These are phyloP conservation scores for Microctonus brassicae DNA, from an alignment of 2,888 invertebrate species.

Conservation along the genomic window DNA sequence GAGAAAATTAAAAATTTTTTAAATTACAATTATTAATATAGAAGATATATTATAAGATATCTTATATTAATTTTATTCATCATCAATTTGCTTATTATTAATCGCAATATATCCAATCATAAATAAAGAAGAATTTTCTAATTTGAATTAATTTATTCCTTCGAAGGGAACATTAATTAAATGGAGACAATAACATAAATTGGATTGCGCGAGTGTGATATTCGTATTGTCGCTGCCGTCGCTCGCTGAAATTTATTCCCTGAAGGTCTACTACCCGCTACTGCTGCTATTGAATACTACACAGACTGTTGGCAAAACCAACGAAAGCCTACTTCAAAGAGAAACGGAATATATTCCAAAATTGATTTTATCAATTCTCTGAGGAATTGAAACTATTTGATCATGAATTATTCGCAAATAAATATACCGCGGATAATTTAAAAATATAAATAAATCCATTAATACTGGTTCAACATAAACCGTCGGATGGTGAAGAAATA, in stretches of 20 bases:
- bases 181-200: not conserved
- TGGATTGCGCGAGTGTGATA: slow-evolving; percentile 3
- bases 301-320: not conserved
- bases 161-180: not conserved
- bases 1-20: too few species aligned
- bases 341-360: not conserved
- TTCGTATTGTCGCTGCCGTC: slow-evolving; percentile 46
- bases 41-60: too few species aligned
- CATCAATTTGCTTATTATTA: too few species aligned
- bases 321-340: not conserved
- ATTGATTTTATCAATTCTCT: not conserved
- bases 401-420: not conserved
- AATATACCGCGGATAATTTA: not conserved
- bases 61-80: too few species aligned
- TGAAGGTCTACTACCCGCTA: not conserved
- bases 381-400: not conserved
- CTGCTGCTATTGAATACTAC: not conserved
- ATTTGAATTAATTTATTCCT: not conserved
- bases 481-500: slow-evolving; percentile 14
- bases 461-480: not conserved
- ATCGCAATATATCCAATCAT: too few species aligned
- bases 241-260: slow-evolving; percentile 44
- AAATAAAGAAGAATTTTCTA: not conserved
- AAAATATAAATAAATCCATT: not conserved
- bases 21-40: too few species aligned